phyloP scores from a whole-genome alignment of 2,797 vertebrate genomes.

The Spinibarbus caldwelli region DNA sequence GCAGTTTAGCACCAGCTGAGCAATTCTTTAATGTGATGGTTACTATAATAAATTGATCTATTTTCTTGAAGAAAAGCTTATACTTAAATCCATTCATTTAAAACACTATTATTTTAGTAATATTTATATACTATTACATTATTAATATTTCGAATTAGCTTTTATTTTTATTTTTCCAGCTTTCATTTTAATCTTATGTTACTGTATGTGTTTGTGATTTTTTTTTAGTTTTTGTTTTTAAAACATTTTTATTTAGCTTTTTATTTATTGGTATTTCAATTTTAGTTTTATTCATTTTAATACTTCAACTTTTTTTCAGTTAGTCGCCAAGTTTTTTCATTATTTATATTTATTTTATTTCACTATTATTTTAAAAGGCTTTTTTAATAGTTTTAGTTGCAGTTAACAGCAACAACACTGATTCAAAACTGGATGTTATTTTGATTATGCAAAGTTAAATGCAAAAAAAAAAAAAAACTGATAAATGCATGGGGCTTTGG shows the following conservation, averaged over 20 bases:
- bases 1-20: constrained; percentile 18
- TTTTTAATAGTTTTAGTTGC: neutral
- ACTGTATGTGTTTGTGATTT: neutral
- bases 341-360: neutral
- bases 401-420: neutral
- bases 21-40: constrained; percentile 17
- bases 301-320: neutral
- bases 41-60: neutral
- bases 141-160: neutral
- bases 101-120: neutral
- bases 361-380: neutral
- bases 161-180: neutral
- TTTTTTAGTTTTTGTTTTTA: neutral
- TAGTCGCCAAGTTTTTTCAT: neutral
- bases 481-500: too few relatives aligned
- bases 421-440: neutral
- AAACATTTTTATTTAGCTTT: neutral
- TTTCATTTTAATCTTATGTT: neutral
- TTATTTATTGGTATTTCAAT: neutral
- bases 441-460: neutral
- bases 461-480: neutral
- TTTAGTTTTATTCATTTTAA: neutral
- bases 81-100: neutral
- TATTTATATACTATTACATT: neutral
- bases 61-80: neutral